Evolutionary conservation across 53 echinoderm and acorn worm genomes (phyloP), one percentile per base, ranked within the genome.

Genomic region (Mesocentrotus franciscanus): DNA sequence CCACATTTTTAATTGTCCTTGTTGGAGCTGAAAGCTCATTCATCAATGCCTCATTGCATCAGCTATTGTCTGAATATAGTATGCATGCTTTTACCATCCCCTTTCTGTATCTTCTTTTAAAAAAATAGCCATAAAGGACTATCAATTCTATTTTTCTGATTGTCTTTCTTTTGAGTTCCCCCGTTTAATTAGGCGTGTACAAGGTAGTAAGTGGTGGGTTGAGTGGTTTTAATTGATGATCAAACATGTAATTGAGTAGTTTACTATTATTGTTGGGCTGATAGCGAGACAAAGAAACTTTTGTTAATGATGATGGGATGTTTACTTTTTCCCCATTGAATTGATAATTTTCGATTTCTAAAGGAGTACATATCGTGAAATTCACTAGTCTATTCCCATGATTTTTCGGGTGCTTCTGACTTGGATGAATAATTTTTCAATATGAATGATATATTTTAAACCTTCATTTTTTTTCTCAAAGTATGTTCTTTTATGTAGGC

Each of bases 141-240:
- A 56, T 56, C 58, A 57, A 58, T 87, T 87, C 6, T 56, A 22
- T 87, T 22, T 22, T 20, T n/a, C 56, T 87, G 57, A 59, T 57
- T 59, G 58, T n/a, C 17, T 87, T 58, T 87, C 87, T 58, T 27
- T 87, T n/a, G 56, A 58, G 26, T 9, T 58, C 27, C 57, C 26
- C 58, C 13, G 59, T 87, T 87, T 58, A 29, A 87, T 87, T 87
- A 27, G 27, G 12, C n/a, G 27, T 29, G 49, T 49, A 84, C 84
- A 42, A 49, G 22, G 59, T 58, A 81, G 81, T 42, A 20, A 81
- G 87, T 10, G 24, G n/a, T 26, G 12, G 58, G 87, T n/a, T 58
- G 87, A 58, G 58, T 87, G 58, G 87, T 56, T 87, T 87, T 87
- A 87, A 87, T 87, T 87, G 87, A 13, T 87, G 10, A 87, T 87